Evolutionary conservation across 2,113 vertebrate genomes (phyloP).

Genomic region (Megaptera novaeangliae): DNA sequence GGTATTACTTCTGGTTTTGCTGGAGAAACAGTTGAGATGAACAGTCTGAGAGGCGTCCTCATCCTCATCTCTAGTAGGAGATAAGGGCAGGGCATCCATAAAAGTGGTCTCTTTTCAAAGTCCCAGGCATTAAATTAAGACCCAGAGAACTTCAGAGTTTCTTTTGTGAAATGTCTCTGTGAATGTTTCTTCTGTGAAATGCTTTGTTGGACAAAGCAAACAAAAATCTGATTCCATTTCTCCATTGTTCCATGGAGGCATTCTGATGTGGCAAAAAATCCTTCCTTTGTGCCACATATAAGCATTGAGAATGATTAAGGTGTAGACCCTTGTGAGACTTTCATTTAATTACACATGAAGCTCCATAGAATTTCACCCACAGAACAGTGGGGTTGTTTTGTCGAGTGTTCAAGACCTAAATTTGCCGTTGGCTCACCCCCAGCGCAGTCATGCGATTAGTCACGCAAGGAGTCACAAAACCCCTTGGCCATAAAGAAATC

Average conservation of each 20-base stretch:
- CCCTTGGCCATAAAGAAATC: constrained; percentile 80
- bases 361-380: constrained; percentile 74
- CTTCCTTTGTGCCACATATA: neutral
- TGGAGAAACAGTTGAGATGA: neutral
- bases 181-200: neutral
- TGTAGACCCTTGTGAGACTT: constrained; percentile 77
- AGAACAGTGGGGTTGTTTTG: constrained; percentile 78
- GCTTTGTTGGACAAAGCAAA: neutral
- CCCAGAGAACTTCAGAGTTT: neutral
- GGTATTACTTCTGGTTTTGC: neutral
- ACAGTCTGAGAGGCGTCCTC: accelerated
- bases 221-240: neutral
- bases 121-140: neutral
- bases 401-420: constrained; percentile 83
- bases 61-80: neutral
- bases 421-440: constrained; percentile 85
- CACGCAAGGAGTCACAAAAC: constrained; percentile 83
- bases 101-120: neutral
- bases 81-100: too few relatives aligned
- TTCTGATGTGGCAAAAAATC: constrained; percentile 11
- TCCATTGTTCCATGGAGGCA: constrained; percentile 1
- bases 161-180: neutral
- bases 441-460: constrained; percentile 91
- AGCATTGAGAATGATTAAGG: neutral
- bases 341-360: constrained; percentile 79